Conservation (phyloP, 2,797 vertebrate species). For the Falco biarmicus region DNA sequence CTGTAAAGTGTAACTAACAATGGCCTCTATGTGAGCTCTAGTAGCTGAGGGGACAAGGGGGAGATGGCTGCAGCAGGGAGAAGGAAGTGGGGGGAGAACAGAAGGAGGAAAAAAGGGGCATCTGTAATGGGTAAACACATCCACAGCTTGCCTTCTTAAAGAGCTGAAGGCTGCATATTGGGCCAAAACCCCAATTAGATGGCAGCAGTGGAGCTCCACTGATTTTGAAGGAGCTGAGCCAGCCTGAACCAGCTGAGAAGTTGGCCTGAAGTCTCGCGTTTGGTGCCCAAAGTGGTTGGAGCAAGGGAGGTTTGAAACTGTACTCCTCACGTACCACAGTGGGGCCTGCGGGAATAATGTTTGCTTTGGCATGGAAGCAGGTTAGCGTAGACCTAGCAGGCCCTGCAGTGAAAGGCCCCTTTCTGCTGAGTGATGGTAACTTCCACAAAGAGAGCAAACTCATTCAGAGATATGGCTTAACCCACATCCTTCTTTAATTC, state of each 20-base stretch:
- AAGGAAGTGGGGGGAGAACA: background rate
- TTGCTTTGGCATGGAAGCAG: conserved; percentile 53
- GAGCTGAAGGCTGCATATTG: background rate
- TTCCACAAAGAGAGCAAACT: conserved; percentile 28
- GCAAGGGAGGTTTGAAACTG: conserved; percentile 41
- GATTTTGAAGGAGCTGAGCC: background rate
- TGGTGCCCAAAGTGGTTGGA: conserved; percentile 1
- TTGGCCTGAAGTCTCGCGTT: background rate
- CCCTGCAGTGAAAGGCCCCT: conserved; percentile 47
- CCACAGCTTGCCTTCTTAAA: background rate
- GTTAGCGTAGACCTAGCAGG: conserved; percentile 5
- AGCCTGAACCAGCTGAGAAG: conserved; percentile 3
- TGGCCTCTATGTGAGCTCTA: conserved; percentile 14
- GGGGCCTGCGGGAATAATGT: conserved; percentile 21
- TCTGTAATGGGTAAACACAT: background rate
- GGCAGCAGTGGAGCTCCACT: background rate
- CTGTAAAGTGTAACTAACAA: conserved; percentile 47
- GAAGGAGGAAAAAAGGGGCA: background rate
- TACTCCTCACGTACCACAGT: conserved; percentile 4
- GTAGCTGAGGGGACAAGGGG: background rate
- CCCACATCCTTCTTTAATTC: conserved; percentile 23
- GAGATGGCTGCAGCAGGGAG: background rate
- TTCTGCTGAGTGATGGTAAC: conserved; percentile 33
- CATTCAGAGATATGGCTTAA: background rate
- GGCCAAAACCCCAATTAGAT: background rate